Conservation (phyloP, 1,140 invertebrate genomes). For the Vollenhovia emeryi region DNA sequence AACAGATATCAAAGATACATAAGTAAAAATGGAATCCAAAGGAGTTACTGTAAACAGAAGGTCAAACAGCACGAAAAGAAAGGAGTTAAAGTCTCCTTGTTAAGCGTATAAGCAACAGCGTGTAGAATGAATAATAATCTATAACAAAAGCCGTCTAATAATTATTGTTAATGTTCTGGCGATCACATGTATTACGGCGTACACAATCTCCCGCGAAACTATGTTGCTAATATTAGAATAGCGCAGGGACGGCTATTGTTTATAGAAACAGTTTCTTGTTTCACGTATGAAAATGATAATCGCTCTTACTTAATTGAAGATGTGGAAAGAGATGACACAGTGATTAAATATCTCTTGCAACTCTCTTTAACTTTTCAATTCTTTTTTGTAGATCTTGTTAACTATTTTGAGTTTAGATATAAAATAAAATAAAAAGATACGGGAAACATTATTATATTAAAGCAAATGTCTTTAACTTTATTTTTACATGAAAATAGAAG, state of each 20-base stretch:
- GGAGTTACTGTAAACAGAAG: background rate
- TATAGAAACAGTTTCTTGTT: background rate
- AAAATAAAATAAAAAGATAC: background rate
- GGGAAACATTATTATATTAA: background rate
- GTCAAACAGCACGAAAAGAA: constrained; percentile 22
- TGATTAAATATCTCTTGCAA: background rate
- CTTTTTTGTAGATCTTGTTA: background rate
- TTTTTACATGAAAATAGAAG: background rate
- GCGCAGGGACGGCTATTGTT: background rate
- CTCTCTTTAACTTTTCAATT: background rate
- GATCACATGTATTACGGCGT: background rate
- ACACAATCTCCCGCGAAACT: background rate
- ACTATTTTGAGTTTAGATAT: background rate
- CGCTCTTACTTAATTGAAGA: background rate
- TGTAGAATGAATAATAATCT: background rate
- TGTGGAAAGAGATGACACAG: background rate
- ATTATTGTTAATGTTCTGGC: constrained; percentile 9
- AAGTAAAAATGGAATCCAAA: constrained; percentile 48
- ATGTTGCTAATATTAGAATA: constrained; percentile 17
- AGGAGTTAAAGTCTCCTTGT: background rate
- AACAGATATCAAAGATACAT: constrained; percentile 41
- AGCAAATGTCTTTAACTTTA: background rate
- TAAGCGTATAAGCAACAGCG: background rate
- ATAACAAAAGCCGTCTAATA: background rate
- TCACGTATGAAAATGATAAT: background rate